Evolutionary conservation across 2,113 vertebrate species (phyloP), one percentile per base, ranked within the genome.

Genomic region (Phoenicopterus ruber): DNA sequence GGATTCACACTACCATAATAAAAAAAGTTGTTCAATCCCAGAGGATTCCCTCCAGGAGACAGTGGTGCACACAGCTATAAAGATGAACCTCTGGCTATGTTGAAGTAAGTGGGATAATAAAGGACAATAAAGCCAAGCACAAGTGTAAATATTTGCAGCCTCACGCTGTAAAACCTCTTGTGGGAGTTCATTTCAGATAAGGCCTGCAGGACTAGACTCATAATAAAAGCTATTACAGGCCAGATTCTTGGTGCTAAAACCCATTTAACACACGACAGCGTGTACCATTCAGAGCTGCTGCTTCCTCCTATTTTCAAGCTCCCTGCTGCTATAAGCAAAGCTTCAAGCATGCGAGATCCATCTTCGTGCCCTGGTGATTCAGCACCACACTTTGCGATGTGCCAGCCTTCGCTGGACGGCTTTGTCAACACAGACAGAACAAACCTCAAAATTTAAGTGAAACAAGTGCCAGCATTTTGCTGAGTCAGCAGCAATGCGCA

Each of bases 341-440:
- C 17, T 55, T 50, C 42, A 59, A 49, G 65, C 52, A 50, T 0
- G 0, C 1, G 5, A 76, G 69, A 42, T 26, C 63, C 52, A 52
- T 26, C 46, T 57, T 58, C 47, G 13, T 7, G 18, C 18, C n/a
- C 36, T 36, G 28, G 50, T 67, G 65, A 71, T 7, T 36, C 55
- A 38, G 78, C 61, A 74, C 54, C 47, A 38, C 31, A 9, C 34
- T 32, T 31, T 4, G 4, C 29, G 4, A 0, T 1, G 20, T 25
- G 50, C 63, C 86, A 63, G 50, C 55, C 65, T 73, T 25, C n/a
- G 76, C 54, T 57, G n/a, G 46, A 36, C 1, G 2, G 40, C 10
- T 46, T 32, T 42, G 40, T 29, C 26, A 55, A 18, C 17, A 19
- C 7, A 17, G 32, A 50, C 76, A 86, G 71, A 88, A 50, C 11